Percentiles rank a stretch among this genome's conserved stretches.
phyloP scores from a whole-genome alignment of 2,888 invertebrate species.

The Hypselothyrea guttata region DNA sequence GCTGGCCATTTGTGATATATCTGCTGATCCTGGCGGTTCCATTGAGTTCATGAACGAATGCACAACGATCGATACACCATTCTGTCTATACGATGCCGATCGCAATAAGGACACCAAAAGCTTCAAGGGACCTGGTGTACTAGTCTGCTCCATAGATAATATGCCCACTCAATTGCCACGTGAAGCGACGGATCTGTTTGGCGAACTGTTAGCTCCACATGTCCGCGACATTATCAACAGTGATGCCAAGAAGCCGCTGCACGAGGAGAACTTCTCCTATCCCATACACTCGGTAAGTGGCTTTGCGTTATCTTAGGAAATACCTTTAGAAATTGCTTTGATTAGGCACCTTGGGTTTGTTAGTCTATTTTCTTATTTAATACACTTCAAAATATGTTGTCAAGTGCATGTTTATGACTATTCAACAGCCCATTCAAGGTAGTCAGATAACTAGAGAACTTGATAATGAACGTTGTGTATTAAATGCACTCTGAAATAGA shows the following conservation, averaged over 20 bases:
- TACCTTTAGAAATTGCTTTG: too few relatives aligned
- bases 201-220: conserved; percentile 94
- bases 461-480: too few relatives aligned
- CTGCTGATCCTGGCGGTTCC: conserved; percentile 98
- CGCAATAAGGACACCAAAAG: conserved; percentile 98
- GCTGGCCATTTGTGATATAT: conserved; percentile 98
- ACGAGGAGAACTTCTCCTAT: conserved; percentile 87
- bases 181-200: conserved; percentile 99
- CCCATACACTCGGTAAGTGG: conserved; percentile 80
- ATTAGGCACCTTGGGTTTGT: too few relatives aligned
- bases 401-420: too few relatives aligned
- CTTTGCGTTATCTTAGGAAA: background rate
- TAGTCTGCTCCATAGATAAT: conserved; percentile 99
- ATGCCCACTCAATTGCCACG: conserved; percentile 99
- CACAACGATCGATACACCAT: conserved; percentile 99
- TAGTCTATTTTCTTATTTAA: too few relatives aligned
- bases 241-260: conserved; percentile 90
- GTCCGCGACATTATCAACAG: conserved; percentile 93
- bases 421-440: too few relatives aligned
- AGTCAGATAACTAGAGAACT: too few relatives aligned
- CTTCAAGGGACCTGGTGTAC: conserved; percentile 97
- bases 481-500: too few relatives aligned
- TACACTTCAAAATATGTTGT: too few relatives aligned
- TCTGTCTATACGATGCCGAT: conserved; percentile 99
- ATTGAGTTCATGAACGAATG: conserved; percentile 99